Evolutionary conservation across 2,888 invertebrate genomes (phyloP), one percentile per base, ranked within the genome.

Genomic region (Erannis defoliaria): DNA sequence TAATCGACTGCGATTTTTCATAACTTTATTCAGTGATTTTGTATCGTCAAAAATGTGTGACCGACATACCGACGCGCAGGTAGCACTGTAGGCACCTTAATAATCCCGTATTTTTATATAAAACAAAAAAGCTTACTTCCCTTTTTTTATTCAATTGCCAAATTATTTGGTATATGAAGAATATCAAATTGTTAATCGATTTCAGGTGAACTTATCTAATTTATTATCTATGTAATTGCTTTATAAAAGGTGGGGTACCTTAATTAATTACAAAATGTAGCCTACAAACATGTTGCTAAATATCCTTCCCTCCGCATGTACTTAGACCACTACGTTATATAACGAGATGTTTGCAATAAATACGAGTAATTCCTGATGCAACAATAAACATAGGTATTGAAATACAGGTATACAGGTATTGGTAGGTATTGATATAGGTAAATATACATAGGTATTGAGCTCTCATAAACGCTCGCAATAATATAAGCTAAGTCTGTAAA

Each of bases 221-320:
- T 69, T 70, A 67, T 65, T 61, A 66, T 64, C 67, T 78, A 77
- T 66, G 67, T 73, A 73, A 73, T 75, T 75, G 75, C 73, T 76
- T 72, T 70, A 71, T 70, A 74, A 67, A 69, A 71, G 68, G 59
- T 68, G 66, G 48, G 46, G 46, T 62, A 61, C 55, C 55, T 40
- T 59, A 50, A 63, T 68, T 61, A 57, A 64, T 68, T 61, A 57
- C 33, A 71, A 72, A 66, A 46, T 38, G 42, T 59, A 38, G 33
- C 49, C 50, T 55, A 57, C 54, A 50, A 54, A 59, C 53, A 64
- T 65, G 33, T 45, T 45, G 31, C 54, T 33, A 42, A 48, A 23
- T 35, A 59, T 61, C 51, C 65, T 65, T 54, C 12, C 29, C 23
- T 35, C 42, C 14, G 18, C 33, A 26, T 35, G n/a, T 29, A 42